These are phyloP conservation scores for Ranitomeya imitator DNA, from an alignment of 2,113 vertebrate genomes.

Conservation along the genomic window DNA sequence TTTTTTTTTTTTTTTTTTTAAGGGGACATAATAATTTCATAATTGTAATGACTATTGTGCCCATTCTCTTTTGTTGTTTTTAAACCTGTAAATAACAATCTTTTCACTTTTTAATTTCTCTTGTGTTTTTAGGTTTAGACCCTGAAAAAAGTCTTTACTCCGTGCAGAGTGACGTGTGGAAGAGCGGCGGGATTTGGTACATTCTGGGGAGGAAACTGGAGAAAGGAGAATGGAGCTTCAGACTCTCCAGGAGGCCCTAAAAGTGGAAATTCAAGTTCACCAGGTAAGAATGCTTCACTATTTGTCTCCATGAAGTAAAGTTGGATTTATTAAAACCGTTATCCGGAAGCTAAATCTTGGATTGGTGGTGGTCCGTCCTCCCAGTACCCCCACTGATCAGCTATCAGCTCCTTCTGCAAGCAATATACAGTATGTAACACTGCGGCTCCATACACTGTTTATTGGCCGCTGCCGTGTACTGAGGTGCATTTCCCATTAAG, in stretches of 20 bases:
- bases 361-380: too few relatives aligned
- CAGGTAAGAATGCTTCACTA: slow-evolving; percentile 76
- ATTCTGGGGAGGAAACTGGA: slow-evolving; percentile 72
- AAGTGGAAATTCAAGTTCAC: slow-evolving; percentile 99
- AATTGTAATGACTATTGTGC: background rate
- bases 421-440: too few relatives aligned
- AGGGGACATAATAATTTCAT: too few relatives aligned
- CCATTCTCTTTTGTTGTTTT: background rate
- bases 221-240: slow-evolving; percentile 96
- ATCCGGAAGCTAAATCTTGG: too few relatives aligned
- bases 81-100: background rate
- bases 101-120: background rate
- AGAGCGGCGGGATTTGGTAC: slow-evolving; percentile 71
- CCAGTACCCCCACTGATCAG: too few relatives aligned
- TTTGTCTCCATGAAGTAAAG: background rate
- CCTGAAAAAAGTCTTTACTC: slow-evolving; percentile 62
- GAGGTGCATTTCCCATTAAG: too few relatives aligned
- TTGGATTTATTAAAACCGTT: too few relatives aligned
- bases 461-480: too few relatives aligned
- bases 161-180: slow-evolving; percentile 67
- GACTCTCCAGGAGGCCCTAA: slow-evolving; percentile 97
- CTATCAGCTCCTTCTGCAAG: too few relatives aligned
- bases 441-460: too few relatives aligned
- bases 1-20: too few relatives aligned
- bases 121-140: background rate